Evolutionary conservation across 2,797 vertebrate species (phyloP).

Genomic region (Decapterus maruadsi): DNA sequence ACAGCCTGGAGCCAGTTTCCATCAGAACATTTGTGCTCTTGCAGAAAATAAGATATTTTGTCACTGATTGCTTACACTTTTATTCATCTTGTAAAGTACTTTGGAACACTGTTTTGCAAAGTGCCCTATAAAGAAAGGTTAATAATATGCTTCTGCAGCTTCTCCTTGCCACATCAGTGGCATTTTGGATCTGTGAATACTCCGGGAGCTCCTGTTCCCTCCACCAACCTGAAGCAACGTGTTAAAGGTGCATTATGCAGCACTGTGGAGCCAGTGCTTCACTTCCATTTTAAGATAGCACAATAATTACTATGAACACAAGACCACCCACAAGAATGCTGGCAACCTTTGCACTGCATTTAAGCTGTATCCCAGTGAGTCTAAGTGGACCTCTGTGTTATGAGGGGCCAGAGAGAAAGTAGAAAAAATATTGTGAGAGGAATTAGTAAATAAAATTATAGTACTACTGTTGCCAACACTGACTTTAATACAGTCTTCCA

Average conservation of each 20-base stretch:
- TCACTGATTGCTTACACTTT: conserved; percentile 34
- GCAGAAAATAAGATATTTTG: conserved; percentile 27
- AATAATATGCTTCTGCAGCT: conserved; percentile 42
- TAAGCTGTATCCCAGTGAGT: neutral
- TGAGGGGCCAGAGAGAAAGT: neutral
- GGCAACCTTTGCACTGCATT: conserved; percentile 16
- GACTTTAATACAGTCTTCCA: neutral
- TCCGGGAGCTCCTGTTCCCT: neutral
- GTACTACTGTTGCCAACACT: neutral
- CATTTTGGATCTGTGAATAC: conserved; percentile 33
- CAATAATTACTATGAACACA: conserved; percentile 25
- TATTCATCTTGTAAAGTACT: conserved; percentile 30
- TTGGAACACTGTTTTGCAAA: conserved; percentile 32
- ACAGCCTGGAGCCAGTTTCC: conserved; percentile 17
- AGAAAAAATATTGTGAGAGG: neutral
- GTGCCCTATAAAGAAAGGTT: conserved; percentile 43
- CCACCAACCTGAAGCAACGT: conserved; percentile 6
- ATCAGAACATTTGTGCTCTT: conserved; percentile 21
- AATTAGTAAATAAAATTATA: neutral
- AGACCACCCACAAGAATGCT: neutral
- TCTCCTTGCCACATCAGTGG: conserved; percentile 22
- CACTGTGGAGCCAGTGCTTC: conserved; percentile 9
- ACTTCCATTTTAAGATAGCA: conserved; percentile 29
- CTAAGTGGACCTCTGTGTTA: neutral
- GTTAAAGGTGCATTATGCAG: conserved; percentile 9